phyloP scores from a whole-genome alignment of 2,113 vertebrate species.

The Ramphastos sulfuratus region DNA sequence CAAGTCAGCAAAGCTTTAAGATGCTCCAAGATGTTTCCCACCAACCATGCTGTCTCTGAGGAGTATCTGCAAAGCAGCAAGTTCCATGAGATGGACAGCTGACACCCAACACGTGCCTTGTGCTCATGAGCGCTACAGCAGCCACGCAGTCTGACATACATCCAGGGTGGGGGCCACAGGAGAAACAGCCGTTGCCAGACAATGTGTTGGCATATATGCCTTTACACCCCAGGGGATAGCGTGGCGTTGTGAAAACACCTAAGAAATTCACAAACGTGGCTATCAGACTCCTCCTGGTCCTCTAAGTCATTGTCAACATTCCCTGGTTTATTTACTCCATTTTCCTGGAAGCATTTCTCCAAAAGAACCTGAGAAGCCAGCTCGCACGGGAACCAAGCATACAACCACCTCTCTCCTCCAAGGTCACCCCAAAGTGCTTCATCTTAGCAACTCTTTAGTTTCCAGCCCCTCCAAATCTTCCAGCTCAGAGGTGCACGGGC shows the following conservation, averaged over 20 bases:
- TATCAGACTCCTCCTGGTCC: background rate
- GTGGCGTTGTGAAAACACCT: background rate
- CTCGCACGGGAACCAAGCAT: background rate
- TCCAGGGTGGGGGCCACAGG: background rate
- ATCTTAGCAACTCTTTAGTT: background rate
- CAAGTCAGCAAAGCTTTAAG: background rate
- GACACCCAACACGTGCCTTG: background rate
- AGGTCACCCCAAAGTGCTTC: background rate
- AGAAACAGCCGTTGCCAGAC: background rate
- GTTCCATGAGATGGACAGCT: background rate
- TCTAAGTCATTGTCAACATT: background rate
- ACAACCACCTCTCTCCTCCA: background rate
- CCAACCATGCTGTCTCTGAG: background rate
- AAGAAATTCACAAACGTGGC: background rate
- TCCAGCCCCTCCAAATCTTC: background rate
- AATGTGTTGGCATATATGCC: background rate
- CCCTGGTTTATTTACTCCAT: background rate
- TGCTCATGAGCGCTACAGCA: too few species aligned
- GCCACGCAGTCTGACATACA: fast-evolving
- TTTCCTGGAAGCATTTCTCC: background rate
- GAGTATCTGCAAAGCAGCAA: background rate
- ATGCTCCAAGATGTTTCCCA: background rate
- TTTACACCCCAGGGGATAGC: background rate
- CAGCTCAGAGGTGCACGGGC: background rate
- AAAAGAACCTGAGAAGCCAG: background rate